Evolutionary conservation across 2,888 invertebrate genomes (phyloP).

Genomic region (Hololepta plana): DNA sequence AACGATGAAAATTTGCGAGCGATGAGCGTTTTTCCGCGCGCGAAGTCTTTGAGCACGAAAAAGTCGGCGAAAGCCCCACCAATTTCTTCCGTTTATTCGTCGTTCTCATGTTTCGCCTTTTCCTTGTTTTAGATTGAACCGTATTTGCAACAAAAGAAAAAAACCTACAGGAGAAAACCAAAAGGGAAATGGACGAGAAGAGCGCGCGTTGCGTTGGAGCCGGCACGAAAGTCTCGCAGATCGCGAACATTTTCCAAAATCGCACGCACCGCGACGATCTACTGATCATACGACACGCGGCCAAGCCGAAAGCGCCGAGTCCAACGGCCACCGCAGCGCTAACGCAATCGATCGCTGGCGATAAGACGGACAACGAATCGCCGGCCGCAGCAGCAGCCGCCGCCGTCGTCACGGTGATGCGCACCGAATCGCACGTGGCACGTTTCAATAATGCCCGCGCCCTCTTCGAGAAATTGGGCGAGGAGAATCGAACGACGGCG

Average conservation of each 20-base stretch:
- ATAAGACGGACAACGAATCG: too few relatives aligned
- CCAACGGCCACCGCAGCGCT: too few relatives aligned
- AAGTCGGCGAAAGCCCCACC: too few relatives aligned
- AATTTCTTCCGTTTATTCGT: too few relatives aligned
- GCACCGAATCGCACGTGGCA: constrained; percentile 80
- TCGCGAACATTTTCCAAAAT: constrained; percentile 71
- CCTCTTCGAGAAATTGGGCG: constrained; percentile 74
- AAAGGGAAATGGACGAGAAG: constrained; percentile 21
- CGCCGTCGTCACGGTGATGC: constrained; percentile 45
- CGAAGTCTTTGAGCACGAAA: too few relatives aligned
- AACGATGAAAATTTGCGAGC: too few relatives aligned
- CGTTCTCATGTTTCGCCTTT: constrained; percentile 5
- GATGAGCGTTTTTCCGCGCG: too few relatives aligned
- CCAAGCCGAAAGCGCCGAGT: too few relatives aligned
- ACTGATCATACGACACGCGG: constrained; percentile 13
- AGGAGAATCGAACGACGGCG: constrained; percentile 38
- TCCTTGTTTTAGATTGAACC: too few relatives aligned
- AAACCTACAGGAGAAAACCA: too few relatives aligned
- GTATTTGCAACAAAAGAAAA: constrained; percentile 72
- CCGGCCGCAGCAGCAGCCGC: constrained; percentile 13
- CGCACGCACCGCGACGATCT: constrained; percentile 14
- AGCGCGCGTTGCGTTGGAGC: constrained; percentile 16
- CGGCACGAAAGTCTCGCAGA: constrained; percentile 78
- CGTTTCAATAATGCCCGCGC: constrained; percentile 83
- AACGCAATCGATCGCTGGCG: too few relatives aligned